Percentiles rank a stretch among this genome's conserved stretches.
phyloP scores from a whole-genome alignment of 2,888 invertebrate genomes.

The Uloborus plumipes region DNA sequence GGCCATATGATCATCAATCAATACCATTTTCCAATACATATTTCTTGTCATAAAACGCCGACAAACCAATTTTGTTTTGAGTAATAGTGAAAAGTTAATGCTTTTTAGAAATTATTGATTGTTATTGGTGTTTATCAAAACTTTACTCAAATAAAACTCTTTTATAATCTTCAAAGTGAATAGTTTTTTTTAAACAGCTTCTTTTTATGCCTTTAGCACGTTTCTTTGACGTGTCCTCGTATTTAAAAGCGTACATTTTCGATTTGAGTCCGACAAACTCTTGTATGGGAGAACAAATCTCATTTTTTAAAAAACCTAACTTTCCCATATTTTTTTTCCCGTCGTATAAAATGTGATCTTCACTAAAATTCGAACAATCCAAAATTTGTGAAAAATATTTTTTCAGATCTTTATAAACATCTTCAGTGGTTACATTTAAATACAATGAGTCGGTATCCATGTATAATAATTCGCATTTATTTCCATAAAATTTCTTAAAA shows the following conservation, averaged over 20 bases:
- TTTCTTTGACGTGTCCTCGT: neutral
- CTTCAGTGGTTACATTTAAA: neutral
- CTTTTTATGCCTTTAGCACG: neutral
- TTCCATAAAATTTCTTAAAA: neutral
- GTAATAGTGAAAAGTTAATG: neutral
- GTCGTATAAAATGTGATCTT: neutral
- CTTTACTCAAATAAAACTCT: neutral
- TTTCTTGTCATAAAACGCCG: slow-evolving; percentile 11
- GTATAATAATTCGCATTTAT: neutral
- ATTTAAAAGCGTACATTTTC: neutral
- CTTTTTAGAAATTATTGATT: slow-evolving; percentile 7
- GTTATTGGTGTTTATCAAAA: neutral
- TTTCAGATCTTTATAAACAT: neutral
- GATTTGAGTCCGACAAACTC: neutral
- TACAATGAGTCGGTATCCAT: neutral
- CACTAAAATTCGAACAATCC: neutral
- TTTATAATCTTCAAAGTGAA: neutral
- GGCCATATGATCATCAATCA: neutral
- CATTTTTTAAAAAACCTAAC: neutral
- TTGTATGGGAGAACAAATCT: neutral
- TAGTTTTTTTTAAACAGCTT: neutral
- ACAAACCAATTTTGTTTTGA: slow-evolving; percentile 18
- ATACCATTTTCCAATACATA: neutral
- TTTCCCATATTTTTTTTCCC: neutral
- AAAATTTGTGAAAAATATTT: neutral